These are phyloP conservation scores for Brachypteracias leptosomus DNA, from an alignment of 2,113 vertebrate genomes.

Conservation along the genomic window DNA sequence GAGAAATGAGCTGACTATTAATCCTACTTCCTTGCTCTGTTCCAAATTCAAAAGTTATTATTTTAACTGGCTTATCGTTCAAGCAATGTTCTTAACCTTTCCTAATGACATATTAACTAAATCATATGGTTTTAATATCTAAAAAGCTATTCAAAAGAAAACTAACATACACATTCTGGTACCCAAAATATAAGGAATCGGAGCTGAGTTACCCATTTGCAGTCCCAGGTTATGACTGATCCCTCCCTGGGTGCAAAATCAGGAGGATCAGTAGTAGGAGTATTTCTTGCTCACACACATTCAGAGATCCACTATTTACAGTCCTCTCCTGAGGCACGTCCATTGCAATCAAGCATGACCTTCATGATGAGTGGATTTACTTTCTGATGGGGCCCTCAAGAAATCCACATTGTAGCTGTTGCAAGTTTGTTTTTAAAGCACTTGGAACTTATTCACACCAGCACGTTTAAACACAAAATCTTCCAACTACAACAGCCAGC, in stretches of 20 bases:
- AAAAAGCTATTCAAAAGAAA: neutral
- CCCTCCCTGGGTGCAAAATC: neutral
- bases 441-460: neutral
- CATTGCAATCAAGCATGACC: neutral
- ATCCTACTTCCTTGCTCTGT: neutral
- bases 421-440: neutral
- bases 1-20: neutral
- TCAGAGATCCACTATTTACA: neutral
- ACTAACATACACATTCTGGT: neutral
- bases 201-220: neutral
- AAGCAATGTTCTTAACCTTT: neutral
- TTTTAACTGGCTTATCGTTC: neutral
- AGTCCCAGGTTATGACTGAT: neutral
- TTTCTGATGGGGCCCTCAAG: neutral
- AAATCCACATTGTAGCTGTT: neutral
- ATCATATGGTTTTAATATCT: neutral
- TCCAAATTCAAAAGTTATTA: neutral
- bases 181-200: neutral
- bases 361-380: neutral
- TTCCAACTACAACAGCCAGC: neutral
- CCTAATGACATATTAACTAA: neutral
- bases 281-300: neutral
- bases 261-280: neutral
- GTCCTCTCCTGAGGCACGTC: neutral
- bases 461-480: neutral